phyloP scores from a whole-genome alignment of 2,888 invertebrate species.

The Lithophane socia region DNA sequence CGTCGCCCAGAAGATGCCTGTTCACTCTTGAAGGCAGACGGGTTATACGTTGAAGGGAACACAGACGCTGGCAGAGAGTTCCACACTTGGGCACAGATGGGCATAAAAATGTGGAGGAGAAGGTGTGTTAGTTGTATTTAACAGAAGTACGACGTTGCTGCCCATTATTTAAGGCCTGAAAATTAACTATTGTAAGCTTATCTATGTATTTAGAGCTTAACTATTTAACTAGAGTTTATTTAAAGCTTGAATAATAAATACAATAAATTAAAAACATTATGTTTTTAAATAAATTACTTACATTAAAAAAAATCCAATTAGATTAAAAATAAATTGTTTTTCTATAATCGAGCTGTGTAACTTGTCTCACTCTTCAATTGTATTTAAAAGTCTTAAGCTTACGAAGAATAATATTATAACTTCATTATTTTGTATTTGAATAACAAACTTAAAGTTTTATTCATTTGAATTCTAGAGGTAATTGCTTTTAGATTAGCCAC shows the following conservation, averaged over 20 bases:
- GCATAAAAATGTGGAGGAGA: too few species aligned
- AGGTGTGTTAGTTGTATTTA: too few species aligned
- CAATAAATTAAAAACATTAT: too few species aligned
- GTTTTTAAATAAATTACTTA: too few species aligned
- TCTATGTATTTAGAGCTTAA: too few species aligned
- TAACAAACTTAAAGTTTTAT: conserved; percentile 11
- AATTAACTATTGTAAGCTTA: too few species aligned
- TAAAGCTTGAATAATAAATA: neutral
- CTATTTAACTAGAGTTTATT: too few species aligned
- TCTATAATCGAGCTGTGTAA: neutral
- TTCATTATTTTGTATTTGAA: conserved; percentile 34
- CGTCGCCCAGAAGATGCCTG: too few species aligned
- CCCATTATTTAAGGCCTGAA: neutral
- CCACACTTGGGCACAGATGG: too few species aligned
- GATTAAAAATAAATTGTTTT: neutral
- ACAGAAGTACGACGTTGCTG: neutral
- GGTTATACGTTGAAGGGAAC: too few species aligned
- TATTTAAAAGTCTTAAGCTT: neutral
- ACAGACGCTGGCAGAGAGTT: too few species aligned
- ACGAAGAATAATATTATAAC: conserved; percentile 2
- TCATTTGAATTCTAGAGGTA: conserved; percentile 18
- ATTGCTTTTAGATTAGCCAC: conserved; percentile 27
- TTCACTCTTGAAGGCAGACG: too few species aligned
- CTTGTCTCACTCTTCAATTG: conserved; percentile 16
- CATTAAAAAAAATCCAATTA: neutral